Conservation (phyloP, 2,888 invertebrate species). For the Vanessa cardui region DNA sequence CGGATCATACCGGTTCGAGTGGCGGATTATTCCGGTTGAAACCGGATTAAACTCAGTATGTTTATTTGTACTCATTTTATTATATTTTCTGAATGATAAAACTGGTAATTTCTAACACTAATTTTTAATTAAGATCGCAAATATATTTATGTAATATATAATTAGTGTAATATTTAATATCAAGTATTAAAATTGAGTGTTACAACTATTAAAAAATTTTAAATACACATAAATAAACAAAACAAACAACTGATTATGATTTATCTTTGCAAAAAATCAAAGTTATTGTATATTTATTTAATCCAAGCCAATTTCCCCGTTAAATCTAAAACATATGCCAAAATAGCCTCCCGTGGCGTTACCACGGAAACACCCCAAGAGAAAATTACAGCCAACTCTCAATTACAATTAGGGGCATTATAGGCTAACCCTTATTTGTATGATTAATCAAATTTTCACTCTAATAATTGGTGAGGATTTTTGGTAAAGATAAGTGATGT, state of each 20-base stretch:
- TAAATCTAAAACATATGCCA: constrained; percentile 43
- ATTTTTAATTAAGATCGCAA: no score
- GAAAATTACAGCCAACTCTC: constrained; percentile 46
- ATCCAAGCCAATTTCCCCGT: constrained; percentile 11
- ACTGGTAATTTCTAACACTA: no score
- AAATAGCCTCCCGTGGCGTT: constrained; percentile 42
- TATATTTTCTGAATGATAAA: no score
- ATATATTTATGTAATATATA: no score
- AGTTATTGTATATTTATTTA: neutral
- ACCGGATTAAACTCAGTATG: no score
- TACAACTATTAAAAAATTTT: no score
- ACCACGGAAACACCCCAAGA: constrained; percentile 50
- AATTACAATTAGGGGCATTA: constrained; percentile 62
- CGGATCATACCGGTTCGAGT: no score
- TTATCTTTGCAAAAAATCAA: neutral
- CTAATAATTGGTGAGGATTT: constrained; percentile 8
- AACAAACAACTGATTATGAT: neutral
- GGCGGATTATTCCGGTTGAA: no score
- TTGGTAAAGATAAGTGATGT: neutral
- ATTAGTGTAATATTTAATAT: no score
- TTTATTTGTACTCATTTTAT: no score
- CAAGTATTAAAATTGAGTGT: no score
- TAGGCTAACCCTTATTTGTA: constrained; percentile 45
- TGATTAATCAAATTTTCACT: constrained; percentile 25
- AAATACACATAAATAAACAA: no score